phyloP scores from a whole-genome alignment of 2,113 vertebrate species.

The Buteo buteo region DNA sequence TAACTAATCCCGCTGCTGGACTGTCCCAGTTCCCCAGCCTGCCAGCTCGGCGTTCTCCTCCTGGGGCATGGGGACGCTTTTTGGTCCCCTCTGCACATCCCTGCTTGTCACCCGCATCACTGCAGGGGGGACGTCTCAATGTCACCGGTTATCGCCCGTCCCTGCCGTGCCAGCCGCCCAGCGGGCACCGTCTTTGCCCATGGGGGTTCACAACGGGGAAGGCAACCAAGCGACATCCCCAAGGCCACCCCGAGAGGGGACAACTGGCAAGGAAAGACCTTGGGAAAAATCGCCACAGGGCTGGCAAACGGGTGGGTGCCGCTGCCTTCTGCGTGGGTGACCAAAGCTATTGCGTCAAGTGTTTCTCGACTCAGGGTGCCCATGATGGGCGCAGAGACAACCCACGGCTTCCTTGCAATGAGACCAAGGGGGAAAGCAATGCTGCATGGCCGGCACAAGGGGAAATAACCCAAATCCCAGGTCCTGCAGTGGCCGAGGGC shows the following conservation, averaged over 20 bases:
- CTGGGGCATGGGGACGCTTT: fast-evolving
- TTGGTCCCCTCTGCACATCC: neutral
- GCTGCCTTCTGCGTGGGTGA: no score
- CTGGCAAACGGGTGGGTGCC: neutral
- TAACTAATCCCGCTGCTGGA: neutral
- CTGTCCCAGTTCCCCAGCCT: neutral
- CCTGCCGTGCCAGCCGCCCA: neutral
- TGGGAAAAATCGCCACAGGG: neutral
- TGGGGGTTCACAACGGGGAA: no score
- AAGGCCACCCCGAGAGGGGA: neutral
- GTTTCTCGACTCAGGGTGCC: neutral
- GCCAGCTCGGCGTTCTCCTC: neutral
- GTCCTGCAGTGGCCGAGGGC: neutral
- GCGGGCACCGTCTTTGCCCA: fast-evolving
- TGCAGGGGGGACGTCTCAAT: no score
- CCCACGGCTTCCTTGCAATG: neutral
- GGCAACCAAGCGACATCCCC: fast-evolving
- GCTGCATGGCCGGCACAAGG: neutral
- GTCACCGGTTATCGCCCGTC: fast-evolving
- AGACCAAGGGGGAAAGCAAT: neutral
- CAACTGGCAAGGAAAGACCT: neutral
- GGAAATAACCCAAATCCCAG: neutral
- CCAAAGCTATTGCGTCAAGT: neutral
- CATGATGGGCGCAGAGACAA: neutral
- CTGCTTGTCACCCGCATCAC: neutral